These are phyloP conservation scores for Brachyopa scutellaris DNA, from an alignment of 2,888 invertebrate genomes.

Conservation along the genomic window DNA sequence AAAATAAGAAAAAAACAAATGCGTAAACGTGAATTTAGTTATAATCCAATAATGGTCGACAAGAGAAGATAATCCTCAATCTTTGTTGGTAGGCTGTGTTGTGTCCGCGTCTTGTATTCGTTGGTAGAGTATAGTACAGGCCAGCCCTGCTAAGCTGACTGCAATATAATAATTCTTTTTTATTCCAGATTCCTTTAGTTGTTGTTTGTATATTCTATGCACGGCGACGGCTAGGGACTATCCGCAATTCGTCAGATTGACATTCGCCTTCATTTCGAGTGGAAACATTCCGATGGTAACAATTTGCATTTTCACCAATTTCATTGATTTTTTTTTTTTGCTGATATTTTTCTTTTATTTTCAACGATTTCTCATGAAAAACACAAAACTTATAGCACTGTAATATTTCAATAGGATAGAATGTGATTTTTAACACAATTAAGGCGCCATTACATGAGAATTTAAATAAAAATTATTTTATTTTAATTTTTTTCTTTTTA, in stretches of 20 bases:
- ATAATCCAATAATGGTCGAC: slow-evolving; percentile 66
- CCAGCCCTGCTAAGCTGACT: slow-evolving; percentile 34
- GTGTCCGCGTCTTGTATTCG: slow-evolving; percentile 9
- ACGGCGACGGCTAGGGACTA: slow-evolving; percentile 19
- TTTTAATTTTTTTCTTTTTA: neutral
- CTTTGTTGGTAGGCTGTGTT: slow-evolving; percentile 32
- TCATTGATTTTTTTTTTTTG: slow-evolving; percentile 6
- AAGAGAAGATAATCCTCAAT: slow-evolving; percentile 56
- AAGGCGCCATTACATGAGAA: slow-evolving; percentile 3
- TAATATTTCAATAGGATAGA: neutral
- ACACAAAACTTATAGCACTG: neutral
- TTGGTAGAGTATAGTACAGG: slow-evolving; percentile 13
- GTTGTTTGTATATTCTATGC: slow-evolving; percentile 1
- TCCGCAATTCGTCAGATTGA: slow-evolving; percentile 49
- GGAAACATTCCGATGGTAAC: slow-evolving; percentile 4
- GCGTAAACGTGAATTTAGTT: slow-evolving; percentile 56
- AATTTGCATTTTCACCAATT: slow-evolving; percentile 54
- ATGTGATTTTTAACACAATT: neutral
- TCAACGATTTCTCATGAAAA: neutral
- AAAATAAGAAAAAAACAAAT: slow-evolving; percentile 19
- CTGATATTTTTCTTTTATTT: neutral
- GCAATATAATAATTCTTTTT: slow-evolving; percentile 10
- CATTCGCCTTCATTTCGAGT: slow-evolving; percentile 45
- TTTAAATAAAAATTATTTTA: neutral
- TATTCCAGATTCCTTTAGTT: neutral